phyloP scores from a whole-genome alignment of 2,113 vertebrate species.

The Oophaga pumilio region DNA sequence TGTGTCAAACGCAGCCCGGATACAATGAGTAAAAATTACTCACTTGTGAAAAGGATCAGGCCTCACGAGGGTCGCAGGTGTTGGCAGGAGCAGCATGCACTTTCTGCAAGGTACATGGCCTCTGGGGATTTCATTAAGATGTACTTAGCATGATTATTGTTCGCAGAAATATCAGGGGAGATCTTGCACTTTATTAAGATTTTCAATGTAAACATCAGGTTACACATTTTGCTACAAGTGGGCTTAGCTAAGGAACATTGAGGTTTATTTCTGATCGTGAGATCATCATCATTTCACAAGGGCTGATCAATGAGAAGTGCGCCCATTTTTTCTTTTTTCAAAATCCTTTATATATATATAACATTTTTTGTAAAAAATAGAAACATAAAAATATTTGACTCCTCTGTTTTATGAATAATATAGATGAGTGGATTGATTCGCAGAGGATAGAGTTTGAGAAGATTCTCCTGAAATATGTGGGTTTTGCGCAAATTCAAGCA shows the following conservation, averaged over 20 bases:
- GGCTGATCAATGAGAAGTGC: background rate
- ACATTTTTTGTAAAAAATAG: no score
- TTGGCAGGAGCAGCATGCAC: constrained; percentile 41
- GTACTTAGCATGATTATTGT: constrained; percentile 55
- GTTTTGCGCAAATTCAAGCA: no score
- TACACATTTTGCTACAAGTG: constrained; percentile 40
- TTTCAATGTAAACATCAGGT: constrained; percentile 56
- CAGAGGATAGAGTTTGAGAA: no score
- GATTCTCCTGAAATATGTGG: no score
- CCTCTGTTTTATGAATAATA: no score
- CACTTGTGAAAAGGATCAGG: constrained; percentile 30
- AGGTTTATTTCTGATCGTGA: background rate
- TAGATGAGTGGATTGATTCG: no score
- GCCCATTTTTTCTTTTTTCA: background rate
- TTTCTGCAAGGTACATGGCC: constrained; percentile 44
- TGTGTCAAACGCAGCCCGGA: constrained; percentile 4
- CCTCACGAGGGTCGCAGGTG: constrained; percentile 47
- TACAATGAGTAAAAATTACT: constrained; percentile 6
- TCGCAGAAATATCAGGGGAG: constrained; percentile 46
- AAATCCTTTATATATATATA: background rate
- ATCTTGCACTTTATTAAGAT: constrained; percentile 44
- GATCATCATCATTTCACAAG: background rate
- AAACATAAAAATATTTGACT: no score
- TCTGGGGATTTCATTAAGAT: constrained; percentile 60
- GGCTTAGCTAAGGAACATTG: constrained; percentile 38